A percentile compares a stretch with the other conserved stretches of the same genome.
phyloP scores from a whole-genome alignment of 2,797 vertebrate genomes.

The Gambusia yucatana region DNA sequence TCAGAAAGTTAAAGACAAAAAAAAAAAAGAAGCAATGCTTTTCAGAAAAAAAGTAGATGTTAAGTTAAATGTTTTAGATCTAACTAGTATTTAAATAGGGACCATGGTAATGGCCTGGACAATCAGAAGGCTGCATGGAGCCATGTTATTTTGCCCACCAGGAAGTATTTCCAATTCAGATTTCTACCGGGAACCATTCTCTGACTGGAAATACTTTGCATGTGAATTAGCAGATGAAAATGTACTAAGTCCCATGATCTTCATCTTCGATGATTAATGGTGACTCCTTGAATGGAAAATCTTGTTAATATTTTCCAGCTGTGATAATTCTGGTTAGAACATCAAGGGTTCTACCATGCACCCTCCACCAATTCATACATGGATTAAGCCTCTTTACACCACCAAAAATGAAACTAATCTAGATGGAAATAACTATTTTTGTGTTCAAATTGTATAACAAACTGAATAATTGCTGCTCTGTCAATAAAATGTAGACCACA shows the following conservation, averaged over 20 bases:
- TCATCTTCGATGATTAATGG: background rate
- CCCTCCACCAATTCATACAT: background rate
- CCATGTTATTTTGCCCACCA: conserved; percentile 1
- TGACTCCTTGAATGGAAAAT: background rate
- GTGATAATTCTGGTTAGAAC: background rate
- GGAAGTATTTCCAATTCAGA: conserved; percentile 17
- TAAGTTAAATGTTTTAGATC: background rate
- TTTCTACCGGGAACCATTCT: background rate
- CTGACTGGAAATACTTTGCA: background rate
- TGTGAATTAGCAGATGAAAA: background rate
- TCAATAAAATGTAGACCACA: background rate
- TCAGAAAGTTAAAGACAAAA: background rate
- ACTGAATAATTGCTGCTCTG: background rate
- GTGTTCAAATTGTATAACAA: background rate
- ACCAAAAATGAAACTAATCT: background rate
- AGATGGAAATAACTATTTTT: background rate
- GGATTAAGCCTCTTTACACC: background rate
- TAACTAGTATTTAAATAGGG: conserved; percentile 16
- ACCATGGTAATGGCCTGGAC: background rate
- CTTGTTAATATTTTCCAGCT: background rate
- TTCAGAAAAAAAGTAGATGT: background rate
- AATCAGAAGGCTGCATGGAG: conserved; percentile 2
- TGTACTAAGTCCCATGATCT: background rate
- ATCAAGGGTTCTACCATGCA: background rate
- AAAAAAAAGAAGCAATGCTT: background rate